These are phyloP conservation scores for Mus minutoides DNA, from an alignment of 2,797 vertebrate genomes.

Conservation along the genomic window DNA sequence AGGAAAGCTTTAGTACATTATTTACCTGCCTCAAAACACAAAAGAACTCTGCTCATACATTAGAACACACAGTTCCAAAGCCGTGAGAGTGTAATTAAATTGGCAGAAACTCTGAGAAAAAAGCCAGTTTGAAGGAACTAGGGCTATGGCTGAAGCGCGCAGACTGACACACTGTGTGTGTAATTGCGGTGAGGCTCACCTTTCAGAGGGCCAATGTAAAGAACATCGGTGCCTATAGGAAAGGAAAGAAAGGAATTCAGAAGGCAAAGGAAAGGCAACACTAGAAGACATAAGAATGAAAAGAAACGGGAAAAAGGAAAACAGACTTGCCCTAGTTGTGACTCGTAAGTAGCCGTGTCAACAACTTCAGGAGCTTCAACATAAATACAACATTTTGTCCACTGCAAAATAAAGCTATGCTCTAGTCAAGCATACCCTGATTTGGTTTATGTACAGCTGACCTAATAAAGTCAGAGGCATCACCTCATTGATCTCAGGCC, in stretches of 20 bases:
- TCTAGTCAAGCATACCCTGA: background rate
- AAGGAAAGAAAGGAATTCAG: constrained; percentile 91
- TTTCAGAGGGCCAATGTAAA: constrained; percentile 99
- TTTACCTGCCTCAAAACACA: constrained; percentile 72
- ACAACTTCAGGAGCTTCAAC: background rate
- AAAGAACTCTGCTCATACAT: constrained; percentile 74
- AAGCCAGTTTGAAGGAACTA: constrained; percentile 80
- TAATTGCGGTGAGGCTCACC: constrained; percentile 92
- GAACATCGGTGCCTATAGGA: constrained; percentile 97
- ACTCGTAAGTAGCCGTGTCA: constrained; percentile 16
- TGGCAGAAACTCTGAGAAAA: constrained; percentile 75
- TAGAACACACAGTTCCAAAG: constrained; percentile 51
- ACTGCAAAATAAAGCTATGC: constrained; percentile 1
- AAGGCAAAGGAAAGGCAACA: constrained; percentile 86
- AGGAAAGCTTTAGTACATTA: constrained; percentile 75
- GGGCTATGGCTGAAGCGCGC: constrained; percentile 82
- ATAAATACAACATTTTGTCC: constrained; percentile 4
- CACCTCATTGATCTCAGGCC: background rate
- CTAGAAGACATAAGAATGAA: constrained; percentile 83
- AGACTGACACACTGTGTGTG: constrained; percentile 77
- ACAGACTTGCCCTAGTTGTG: constrained; percentile 29
- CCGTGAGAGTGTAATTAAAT: constrained; percentile 71
- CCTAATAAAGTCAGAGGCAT: background rate
- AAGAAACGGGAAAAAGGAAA: constrained; percentile 59
- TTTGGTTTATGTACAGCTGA: background rate